Evolutionary conservation across 2,797 vertebrate species (phyloP).

Genomic region (Bufotes viridis): DNA sequence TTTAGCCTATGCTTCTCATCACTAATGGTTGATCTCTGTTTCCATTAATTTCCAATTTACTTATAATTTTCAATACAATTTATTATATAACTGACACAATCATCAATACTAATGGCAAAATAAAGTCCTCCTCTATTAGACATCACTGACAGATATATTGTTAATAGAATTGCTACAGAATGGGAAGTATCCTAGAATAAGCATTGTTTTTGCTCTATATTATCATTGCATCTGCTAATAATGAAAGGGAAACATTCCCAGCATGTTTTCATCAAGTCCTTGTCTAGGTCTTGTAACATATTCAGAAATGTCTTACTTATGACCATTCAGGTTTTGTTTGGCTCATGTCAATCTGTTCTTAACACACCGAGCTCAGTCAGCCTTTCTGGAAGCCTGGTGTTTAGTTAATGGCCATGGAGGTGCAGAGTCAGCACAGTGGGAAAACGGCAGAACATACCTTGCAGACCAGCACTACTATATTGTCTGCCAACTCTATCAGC

Average conservation of each 20-base stretch:
- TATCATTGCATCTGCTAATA: neutral
- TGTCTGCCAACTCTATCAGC: slow-evolving; percentile 50
- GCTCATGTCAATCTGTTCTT: slow-evolving; percentile 44
- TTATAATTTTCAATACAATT: slow-evolving; percentile 3
- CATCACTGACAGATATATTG: neutral
- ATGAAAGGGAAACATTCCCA: neutral
- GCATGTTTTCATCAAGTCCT: neutral
- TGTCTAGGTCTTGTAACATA: neutral
- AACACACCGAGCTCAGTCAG: slow-evolving; percentile 43
- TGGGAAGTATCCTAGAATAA: neutral
- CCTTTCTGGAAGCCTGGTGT: slow-evolving; percentile 23
- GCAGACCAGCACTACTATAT: slow-evolving; percentile 39
- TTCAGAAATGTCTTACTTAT: neutral
- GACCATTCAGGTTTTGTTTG: neutral
- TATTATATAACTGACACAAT: neutral
- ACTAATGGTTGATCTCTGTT: neutral
- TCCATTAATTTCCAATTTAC: neutral
- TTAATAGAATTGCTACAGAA: neutral
- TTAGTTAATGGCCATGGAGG: slow-evolving; percentile 44
- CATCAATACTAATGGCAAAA: neutral
- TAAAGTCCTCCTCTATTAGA: slow-evolving; percentile 9
- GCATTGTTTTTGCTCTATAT: neutral
- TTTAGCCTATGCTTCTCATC: no score
- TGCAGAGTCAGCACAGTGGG: slow-evolving; percentile 51
- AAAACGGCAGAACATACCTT: slow-evolving; percentile 45